These are phyloP conservation scores for Cynodonichthys magdalenae DNA, from an alignment of 2,797 vertebrate species.

Conservation along the genomic window DNA sequence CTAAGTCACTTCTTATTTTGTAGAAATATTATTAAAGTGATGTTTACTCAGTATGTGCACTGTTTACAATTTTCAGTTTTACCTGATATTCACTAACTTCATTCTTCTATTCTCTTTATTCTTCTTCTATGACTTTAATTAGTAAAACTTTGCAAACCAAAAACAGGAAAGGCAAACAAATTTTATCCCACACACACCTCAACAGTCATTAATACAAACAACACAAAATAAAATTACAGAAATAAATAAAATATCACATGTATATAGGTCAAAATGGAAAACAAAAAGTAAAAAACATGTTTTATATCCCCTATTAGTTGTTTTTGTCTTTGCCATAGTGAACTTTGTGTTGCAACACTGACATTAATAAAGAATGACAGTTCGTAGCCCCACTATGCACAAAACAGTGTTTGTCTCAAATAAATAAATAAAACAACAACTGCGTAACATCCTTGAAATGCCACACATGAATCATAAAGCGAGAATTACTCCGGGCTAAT, in stretches of 20 bases:
- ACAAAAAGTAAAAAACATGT: neutral
- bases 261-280: constrained; percentile 17
- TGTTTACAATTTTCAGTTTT: no score
- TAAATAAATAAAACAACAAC: constrained; percentile 3
- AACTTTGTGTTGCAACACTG: constrained; percentile 19
- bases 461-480: constrained; percentile 53
- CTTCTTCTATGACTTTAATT: no score
- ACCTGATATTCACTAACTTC: no score
- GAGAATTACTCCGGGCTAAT: constrained; percentile 38
- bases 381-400: constrained; percentile 9
- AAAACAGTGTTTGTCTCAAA: constrained; percentile 22
- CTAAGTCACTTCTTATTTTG: no score
- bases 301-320: neutral
- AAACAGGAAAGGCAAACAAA: no score
- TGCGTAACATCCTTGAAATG: constrained; percentile 48
- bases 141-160: no score
- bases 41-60: no score
- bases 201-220: no score
- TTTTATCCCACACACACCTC: no score
- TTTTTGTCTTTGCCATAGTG: constrained; percentile 21
- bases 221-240: neutral
- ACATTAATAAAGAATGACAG: constrained; percentile 26
- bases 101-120: no score
- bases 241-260: neutral
- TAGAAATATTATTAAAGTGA: no score